A percentile compares a stretch with the other conserved stretches of the same genome.
phyloP scores from a whole-genome alignment of 2,797 vertebrate species.

The Sparidentex hasta region DNA sequence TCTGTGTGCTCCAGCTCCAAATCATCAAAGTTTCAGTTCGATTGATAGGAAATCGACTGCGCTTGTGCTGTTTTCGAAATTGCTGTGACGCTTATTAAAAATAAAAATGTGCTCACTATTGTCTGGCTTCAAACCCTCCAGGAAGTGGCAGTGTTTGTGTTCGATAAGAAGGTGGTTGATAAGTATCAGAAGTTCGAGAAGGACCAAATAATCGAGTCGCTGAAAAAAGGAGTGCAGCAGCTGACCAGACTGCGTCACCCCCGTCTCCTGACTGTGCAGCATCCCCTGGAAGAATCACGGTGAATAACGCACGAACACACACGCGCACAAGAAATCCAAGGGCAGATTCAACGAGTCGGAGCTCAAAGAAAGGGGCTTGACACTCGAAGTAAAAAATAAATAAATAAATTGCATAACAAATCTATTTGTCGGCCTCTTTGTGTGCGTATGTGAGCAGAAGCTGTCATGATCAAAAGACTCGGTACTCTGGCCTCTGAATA shows the following conservation, averaged over 20 bases:
- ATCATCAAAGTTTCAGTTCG: background rate
- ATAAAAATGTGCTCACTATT: background rate
- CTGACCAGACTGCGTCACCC: conserved; percentile 96
- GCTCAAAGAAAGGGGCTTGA: conserved; percentile 20
- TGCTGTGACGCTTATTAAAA: background rate
- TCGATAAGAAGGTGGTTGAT: conserved; percentile 97
- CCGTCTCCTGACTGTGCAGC: conserved; percentile 96
- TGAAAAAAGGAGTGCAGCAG: conserved; percentile 97
- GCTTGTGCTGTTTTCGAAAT: background rate
- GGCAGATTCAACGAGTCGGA: conserved; percentile 27
- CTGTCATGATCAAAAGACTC: conserved; percentile 54
- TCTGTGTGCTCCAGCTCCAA: conserved; percentile 7
- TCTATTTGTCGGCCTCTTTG: conserved; percentile 26
- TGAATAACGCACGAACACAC: conserved; percentile 70
- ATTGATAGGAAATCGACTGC: conserved; percentile 2
- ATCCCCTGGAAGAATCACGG: conserved; percentile 98
- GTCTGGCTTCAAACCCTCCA: conserved; percentile 65
- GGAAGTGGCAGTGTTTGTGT: conserved; percentile 99
- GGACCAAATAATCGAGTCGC: conserved; percentile 96
- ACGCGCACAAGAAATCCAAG: conserved; percentile 1
- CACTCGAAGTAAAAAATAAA: conserved; percentile 12
- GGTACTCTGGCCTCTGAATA: conserved; percentile 48
- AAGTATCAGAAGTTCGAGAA: conserved; percentile 98
- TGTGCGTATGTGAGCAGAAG: conserved; percentile 17
- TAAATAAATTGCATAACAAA: conserved; percentile 29